Conservation (phyloP, 2,888 invertebrate genomes). For the Hybos culiciformis region DNA sequence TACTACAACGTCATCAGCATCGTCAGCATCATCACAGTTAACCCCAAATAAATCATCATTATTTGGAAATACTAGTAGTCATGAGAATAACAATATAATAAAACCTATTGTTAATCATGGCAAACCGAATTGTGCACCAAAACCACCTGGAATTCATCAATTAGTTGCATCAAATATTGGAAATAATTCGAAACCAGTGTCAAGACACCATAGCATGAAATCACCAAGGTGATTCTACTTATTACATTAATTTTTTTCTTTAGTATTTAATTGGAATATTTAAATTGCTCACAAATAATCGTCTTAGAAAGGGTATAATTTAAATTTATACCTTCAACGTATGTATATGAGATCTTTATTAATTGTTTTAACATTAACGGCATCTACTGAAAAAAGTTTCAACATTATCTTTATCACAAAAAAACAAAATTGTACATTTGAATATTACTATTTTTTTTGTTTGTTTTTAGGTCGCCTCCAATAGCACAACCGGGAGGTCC, state of each 20-base stretch:
- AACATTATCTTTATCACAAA: no score
- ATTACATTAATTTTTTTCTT: background rate
- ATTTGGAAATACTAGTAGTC: slow-evolving; percentile 21
- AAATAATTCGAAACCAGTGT: slow-evolving; percentile 39
- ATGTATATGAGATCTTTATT: no score
- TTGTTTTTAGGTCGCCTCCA: slow-evolving; percentile 30
- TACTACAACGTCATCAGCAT: slow-evolving; percentile 16
- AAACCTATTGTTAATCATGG: slow-evolving; percentile 44
- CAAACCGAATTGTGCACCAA: slow-evolving; percentile 73
- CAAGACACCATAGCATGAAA: slow-evolving; percentile 73
- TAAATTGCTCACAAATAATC: no score
- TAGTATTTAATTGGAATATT: background rate
- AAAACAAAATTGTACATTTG: background rate
- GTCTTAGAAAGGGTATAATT: no score
- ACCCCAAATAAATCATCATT: slow-evolving; percentile 33
- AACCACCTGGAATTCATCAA: slow-evolving; percentile 50
- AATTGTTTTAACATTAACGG: no score
- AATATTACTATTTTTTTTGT: slow-evolving; percentile 1
- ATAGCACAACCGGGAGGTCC: slow-evolving; percentile 27
- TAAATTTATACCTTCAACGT: no score
- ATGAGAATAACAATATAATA: slow-evolving; percentile 15
- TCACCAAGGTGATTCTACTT: slow-evolving; percentile 47
- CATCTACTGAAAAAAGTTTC: no score
- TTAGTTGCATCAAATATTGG: slow-evolving; percentile 29
- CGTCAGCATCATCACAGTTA: slow-evolving; percentile 18